Evolutionary conservation across 2,797 vertebrate genomes (phyloP).

Genomic region (Labeo calbasu): DNA sequence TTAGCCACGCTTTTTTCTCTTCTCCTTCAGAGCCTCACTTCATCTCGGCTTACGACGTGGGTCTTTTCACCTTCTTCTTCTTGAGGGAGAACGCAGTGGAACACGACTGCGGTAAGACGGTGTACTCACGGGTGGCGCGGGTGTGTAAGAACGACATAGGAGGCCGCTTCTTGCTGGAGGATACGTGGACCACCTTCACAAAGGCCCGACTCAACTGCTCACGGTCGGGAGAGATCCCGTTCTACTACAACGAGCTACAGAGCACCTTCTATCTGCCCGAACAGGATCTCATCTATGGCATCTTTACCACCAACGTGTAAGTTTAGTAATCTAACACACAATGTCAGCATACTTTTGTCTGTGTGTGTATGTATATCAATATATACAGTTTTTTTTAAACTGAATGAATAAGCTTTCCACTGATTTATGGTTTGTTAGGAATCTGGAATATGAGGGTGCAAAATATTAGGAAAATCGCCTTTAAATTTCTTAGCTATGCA

Average conservation of each 20-base stretch:
- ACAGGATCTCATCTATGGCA: slow-evolving; percentile 95
- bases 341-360: neutral
- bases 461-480: no score
- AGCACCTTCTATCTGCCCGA: slow-evolving; percentile 97
- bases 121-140: slow-evolving; percentile 93
- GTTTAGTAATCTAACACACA: slow-evolving; percentile 63
- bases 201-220: slow-evolving; percentile 97
- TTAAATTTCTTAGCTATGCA: no score
- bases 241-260: slow-evolving; percentile 97
- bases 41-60: slow-evolving; percentile 94
- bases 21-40: slow-evolving; percentile 90
- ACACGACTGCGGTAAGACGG: slow-evolving; percentile 94
- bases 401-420: no score
- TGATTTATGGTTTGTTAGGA: no score
- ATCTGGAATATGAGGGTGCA: no score
- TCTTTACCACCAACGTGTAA: slow-evolving; percentile 99
- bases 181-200: slow-evolving; percentile 99
- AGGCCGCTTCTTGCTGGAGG: slow-evolving; percentile 94
- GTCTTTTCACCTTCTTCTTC: slow-evolving; percentile 96
- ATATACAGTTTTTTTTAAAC: no score
- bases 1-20: slow-evolving; percentile 2
- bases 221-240: slow-evolving; percentile 93
- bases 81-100: slow-evolving; percentile 95
- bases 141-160: slow-evolving; percentile 98
- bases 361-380: no score